Percentiles rank a stretch among this genome's conserved stretches.
These are phyloP conservation scores for Lissonota sp. DNA, from an alignment of 2,888 invertebrate species.

Conservation along the genomic window DNA sequence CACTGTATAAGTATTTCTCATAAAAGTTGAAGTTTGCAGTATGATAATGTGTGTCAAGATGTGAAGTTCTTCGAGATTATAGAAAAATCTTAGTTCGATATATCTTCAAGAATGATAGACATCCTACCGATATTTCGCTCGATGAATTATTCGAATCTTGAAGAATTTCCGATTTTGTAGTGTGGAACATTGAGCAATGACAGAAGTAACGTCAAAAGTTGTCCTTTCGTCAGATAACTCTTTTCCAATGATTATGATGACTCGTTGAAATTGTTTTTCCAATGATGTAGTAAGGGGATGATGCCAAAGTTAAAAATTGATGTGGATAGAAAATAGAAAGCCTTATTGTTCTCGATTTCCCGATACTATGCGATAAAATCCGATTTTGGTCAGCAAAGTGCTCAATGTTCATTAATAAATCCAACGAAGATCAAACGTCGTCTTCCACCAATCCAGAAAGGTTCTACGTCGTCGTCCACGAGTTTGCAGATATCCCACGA, in stretches of 20 bases:
- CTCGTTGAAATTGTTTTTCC: conserved; percentile 5
- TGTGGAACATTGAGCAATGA: not conserved
- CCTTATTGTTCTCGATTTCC: not conserved
- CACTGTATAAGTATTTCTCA: no score
- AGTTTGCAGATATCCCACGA: conserved; percentile 29
- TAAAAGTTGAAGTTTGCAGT: not conserved
- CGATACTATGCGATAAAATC: not conserved
- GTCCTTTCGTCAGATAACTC: conserved; percentile 17
- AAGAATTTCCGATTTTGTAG: not conserved
- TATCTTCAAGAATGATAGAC: not conserved
- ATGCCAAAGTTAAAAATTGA: conserved; percentile 19
- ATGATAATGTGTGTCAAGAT: not conserved
- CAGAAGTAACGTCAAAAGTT: not conserved
- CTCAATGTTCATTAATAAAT: not conserved
- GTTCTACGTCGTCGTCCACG: conserved; percentile 21
- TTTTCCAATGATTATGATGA: not conserved
- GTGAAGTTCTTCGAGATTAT: not conserved
- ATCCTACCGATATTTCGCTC: not conserved
- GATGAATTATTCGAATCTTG: no score
- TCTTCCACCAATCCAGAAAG: not conserved
- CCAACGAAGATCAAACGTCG: conserved; percentile 10
- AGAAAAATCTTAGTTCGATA: not conserved
- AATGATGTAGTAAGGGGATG: conserved; percentile 9
- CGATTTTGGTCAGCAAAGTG: not conserved
- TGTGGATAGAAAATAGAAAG: conserved; percentile 19